Conservation (phyloP, 1,140 invertebrate genomes). For the Drosophila nasuta region DNA sequence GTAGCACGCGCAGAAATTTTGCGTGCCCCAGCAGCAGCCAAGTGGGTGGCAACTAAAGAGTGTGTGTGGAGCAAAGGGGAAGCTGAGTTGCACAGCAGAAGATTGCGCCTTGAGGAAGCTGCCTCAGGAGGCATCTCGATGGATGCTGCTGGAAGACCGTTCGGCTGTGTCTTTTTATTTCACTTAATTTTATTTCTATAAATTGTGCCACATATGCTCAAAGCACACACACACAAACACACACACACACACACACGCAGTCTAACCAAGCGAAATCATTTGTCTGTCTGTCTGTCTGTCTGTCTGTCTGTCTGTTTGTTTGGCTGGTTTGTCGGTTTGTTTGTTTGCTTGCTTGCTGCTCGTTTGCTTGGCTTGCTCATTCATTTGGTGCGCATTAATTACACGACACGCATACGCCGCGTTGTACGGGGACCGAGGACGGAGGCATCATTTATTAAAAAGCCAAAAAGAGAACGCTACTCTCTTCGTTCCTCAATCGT, state of each 20-base stretch:
- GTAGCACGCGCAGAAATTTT: slow-evolving; percentile 77
- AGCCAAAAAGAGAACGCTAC: slow-evolving; percentile 56
- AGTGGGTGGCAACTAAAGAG: background rate
- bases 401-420: slow-evolving; percentile 69
- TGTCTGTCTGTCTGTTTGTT: background rate
- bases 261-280: slow-evolving; percentile 53
- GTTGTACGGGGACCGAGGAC: slow-evolving; percentile 1
- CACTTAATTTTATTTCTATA: slow-evolving; percentile 54
- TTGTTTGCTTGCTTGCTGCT: slow-evolving; percentile 47
- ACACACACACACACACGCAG: background rate
- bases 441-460: slow-evolving; percentile 73
- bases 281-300: too few relatives aligned
- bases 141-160: background rate
- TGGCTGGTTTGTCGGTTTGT: background rate
- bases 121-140: background rate
- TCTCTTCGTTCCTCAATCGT: background rate
- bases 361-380: slow-evolving; percentile 58
- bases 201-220: slow-evolving; percentile 60
- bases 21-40: slow-evolving; percentile 40
- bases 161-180: slow-evolving; percentile 32
- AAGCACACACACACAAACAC: background rate
- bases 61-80: background rate
- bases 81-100: background rate
- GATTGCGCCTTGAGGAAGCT: background rate
- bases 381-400: slow-evolving; percentile 80